Conservation (phyloP, 1,140 invertebrate genomes). For the Sycophila sp. region DNA sequence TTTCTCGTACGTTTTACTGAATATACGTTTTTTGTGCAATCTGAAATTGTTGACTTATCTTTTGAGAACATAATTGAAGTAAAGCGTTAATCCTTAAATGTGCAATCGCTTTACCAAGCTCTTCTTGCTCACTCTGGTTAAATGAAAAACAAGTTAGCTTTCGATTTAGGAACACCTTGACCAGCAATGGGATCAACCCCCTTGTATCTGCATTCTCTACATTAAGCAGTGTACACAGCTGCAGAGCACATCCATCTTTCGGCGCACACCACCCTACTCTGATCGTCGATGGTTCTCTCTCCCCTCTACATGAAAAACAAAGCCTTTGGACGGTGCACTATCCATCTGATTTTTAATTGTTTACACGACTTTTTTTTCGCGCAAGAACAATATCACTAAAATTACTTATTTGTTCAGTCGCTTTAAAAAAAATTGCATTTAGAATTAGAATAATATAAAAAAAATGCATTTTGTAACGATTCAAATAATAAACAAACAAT, state of each 20-base stretch:
- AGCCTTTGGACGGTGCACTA: not conserved
- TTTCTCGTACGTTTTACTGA: no score
- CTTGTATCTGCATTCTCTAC: slow-evolving; percentile 40
- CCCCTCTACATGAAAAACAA: slow-evolving; percentile 18
- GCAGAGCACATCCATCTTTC: slow-evolving; percentile 52
- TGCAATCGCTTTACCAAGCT: not conserved
- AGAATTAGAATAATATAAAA: no score
- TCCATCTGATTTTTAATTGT: slow-evolving; percentile 16
- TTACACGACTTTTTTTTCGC: not conserved
- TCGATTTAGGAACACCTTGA: slow-evolving; percentile 52
- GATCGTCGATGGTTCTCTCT: not conserved
- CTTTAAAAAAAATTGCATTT: no score
- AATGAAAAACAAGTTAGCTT: slow-evolving; percentile 43
- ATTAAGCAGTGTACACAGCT: slow-evolving; percentile 63
- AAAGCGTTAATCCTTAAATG: not conserved
- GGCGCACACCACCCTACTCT: not conserved
- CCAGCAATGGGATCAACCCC: slow-evolving; percentile 44
- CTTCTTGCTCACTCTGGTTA: slow-evolving; percentile 4
- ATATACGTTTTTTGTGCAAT: no score
- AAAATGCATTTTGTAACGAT: no score
- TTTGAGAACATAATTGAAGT: slow-evolving; percentile 2
- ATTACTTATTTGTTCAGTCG: not conserved
- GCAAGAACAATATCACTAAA: not conserved
- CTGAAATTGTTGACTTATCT: not conserved
- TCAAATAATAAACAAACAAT: no score